Base-by-base conservation (phyloP, 2,888 invertebrate species). In the Hirtodrosophila alboralis region DNA sequence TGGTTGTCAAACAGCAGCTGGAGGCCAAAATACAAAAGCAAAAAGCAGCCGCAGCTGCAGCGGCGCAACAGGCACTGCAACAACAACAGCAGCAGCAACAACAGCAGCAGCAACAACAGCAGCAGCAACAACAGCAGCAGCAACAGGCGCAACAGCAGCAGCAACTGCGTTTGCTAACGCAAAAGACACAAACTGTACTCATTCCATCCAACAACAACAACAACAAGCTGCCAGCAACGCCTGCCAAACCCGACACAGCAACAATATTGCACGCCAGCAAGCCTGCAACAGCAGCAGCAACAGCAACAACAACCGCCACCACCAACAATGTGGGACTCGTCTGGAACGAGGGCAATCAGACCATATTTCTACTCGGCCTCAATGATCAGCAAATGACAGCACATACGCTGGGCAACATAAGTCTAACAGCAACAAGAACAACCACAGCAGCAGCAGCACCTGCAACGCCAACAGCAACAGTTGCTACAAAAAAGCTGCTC, bases 1-100 rank as follows among this genome's bases (percentile, higher is more conserved):
- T 92, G 72, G 92, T 92, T 12, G 91, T 93, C 0, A 93, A 93
- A 69, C 93, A 94, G 75, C 93, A 93, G 80, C 91, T 95, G 75
- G 95, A 95, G 86, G 94, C 95, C 57, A 95, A 93, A 79, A 92
- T 93, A 78, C 94, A 94, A 75, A 93, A 90, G 65, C 90, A 90
- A 41, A 89, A 90, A 56, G 90, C 89, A 28, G 89, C 90, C 1
- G 90, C 89, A 8, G 89, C 90, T 0, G 90, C 90, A 4, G 89
- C 89, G 12, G 87, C 88, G 88, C 80, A 89, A 83, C 87, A 89
- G 51, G 88, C 89, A 8, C 61, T 74, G 9, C 81, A 89, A 80
- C 70, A 68, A 8, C 83, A 62, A 4, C 72, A 72, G 1, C 72
- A 73, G n/a, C 85, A 78, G 4, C 72, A 79, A 2, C 86, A 86